Conservation (phyloP, 1,140 invertebrate species). For the Microvelia longipes region DNA sequence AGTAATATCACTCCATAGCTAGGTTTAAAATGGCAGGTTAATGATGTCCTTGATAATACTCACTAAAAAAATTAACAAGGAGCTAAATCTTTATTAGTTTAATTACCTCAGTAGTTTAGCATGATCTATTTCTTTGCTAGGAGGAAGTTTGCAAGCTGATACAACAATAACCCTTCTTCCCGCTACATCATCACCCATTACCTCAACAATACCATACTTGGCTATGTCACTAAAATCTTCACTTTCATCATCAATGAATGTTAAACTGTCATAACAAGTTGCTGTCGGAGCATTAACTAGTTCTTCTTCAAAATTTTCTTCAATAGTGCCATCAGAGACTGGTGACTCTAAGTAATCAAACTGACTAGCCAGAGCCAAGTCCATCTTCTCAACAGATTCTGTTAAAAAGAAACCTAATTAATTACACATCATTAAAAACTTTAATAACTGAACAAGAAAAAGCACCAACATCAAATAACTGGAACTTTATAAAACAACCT, state of each 20-base stretch:
- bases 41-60: too few relatives aligned
- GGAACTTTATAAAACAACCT: too few relatives aligned
- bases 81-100: too few relatives aligned
- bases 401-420: conserved; percentile 23
- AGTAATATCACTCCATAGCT: too few relatives aligned
- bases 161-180: conserved; percentile 90
- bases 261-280: conserved; percentile 33
- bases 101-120: conserved; percentile 60
- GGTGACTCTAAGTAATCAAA: conserved; percentile 55
- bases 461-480: too few relatives aligned
- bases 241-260: conserved; percentile 35
- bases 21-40: too few relatives aligned
- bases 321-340: conserved; percentile 71
- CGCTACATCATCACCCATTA: conserved; percentile 76
- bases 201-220: conserved; percentile 70
- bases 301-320: conserved; percentile 86
- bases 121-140: conserved; percentile 68
- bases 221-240: conserved; percentile 62
- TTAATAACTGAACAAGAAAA: too few relatives aligned
- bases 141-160: conserved; percentile 83
- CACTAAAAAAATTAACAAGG: too few relatives aligned
- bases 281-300: conserved; percentile 47
- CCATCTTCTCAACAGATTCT: conserved; percentile 39
- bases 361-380: conserved; percentile 29
- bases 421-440: not conserved